Base-by-base conservation (phyloP, 2,797 vertebrate genomes). In the Gastrophryne carolinensis region DNA sequence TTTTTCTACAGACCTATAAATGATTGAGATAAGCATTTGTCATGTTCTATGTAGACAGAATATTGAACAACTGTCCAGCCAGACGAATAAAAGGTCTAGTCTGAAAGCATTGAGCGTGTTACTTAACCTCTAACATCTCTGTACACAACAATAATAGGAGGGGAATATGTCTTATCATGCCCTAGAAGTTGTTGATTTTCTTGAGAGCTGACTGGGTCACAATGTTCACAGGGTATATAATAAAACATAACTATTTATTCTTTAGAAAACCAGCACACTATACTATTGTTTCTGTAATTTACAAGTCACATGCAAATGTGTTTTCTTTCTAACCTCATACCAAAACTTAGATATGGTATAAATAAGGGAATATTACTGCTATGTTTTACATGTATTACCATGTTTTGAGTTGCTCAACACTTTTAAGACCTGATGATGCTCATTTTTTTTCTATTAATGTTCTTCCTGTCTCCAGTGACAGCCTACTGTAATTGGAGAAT, bases 21-120 rank as follows among this genome's bases (percentile, higher is more conserved):
- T 27, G 23, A 7, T 39, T 17, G 21, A 39, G 65, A 56, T 35
- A 68, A 54, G 35, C 21, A 52, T 58, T 66, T 66, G 39, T 60
- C 73, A 67, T 44, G 39, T 62, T 54, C 64, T 30, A 60, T 58
- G 41, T 24, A 52, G 54, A 60, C 54, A 37, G 63, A 66, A 35
- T 68, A 75, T 75, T 75, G 73, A 75, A 57, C 68, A 75, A 67
- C 63, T 75, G 73, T 75, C 73, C 44, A 50, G 64, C 49, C 47
- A 61, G 29, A 68, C 29, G 68, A 60, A n/a, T n/a, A 52, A 67
- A 27, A 49, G 62, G 26, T 68, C 1, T 30, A 52, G 30, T 50
- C 62, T 75, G 30, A 41, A 60, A 52, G 7, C 53, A 23, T 27
- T 21, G 54, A 29, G 54, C 26, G 39, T 37, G 62, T 35, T 75